Percentiles rank a stretch among this genome's conserved stretches.
Conservation (phyloP, 2,888 invertebrate genomes). For the Drosophila nr. perissopoda region DNA sequence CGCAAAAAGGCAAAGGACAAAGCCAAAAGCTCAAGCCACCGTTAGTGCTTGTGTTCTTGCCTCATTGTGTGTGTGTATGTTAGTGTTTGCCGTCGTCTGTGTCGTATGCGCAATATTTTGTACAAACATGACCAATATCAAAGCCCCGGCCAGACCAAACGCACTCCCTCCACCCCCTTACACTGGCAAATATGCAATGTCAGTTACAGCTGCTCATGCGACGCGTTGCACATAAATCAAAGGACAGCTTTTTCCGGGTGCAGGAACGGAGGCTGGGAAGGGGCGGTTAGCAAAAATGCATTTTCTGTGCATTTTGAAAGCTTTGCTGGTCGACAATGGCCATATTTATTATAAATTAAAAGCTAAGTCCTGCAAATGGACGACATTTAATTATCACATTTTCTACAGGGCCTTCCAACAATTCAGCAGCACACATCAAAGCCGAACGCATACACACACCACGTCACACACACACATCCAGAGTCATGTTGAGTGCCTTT, state of each 20-base stretch:
- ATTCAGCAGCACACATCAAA: slow-evolving; percentile 37
- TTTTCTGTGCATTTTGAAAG: slow-evolving; percentile 16
- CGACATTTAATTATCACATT: slow-evolving; percentile 75
- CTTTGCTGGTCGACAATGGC: slow-evolving; percentile 27
- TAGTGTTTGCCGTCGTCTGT: slow-evolving; percentile 28
- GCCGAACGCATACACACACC: slow-evolving; percentile 12
- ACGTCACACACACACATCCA: slow-evolving; percentile 5
- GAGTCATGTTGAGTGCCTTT: slow-evolving; percentile 33
- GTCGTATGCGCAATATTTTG: slow-evolving; percentile 78
- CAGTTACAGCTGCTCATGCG: slow-evolving; percentile 69
- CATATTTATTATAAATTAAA: slow-evolving; percentile 72
- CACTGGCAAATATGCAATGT: slow-evolving; percentile 65
- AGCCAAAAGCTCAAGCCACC: slow-evolving; percentile 62
- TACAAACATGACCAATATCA: slow-evolving; percentile 69
- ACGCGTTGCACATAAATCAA: slow-evolving; percentile 70
- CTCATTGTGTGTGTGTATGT: background rate
- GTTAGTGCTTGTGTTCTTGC: slow-evolving; percentile 21
- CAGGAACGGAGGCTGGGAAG: background rate
- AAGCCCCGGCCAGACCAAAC: slow-evolving; percentile 19
- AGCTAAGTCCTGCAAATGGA: slow-evolving; percentile 63
- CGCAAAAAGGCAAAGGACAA: slow-evolving; percentile 79
- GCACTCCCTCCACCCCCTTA: background rate
- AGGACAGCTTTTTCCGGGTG: slow-evolving; percentile 16
- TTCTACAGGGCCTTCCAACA: slow-evolving; percentile 21
- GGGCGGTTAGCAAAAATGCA: slow-evolving; percentile 35